Percentiles rank a stretch among this genome's conserved stretches.
phyloP scores from a whole-genome alignment of 1,140 invertebrate genomes.

The Agrilus planipennis region DNA sequence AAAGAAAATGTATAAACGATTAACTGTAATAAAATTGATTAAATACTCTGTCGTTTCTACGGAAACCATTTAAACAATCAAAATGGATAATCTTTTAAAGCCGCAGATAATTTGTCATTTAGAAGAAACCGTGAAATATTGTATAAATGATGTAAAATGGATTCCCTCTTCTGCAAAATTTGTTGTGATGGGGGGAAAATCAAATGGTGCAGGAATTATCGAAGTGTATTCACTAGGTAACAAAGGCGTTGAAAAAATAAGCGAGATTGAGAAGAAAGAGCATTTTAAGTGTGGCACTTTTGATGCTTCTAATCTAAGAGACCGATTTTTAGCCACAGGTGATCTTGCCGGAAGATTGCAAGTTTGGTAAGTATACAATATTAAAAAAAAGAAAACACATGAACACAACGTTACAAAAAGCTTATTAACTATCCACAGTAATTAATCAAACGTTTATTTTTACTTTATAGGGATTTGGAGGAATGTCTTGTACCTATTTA shows the following conservation, averaged over 20 bases:
- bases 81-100: conserved; percentile 50
- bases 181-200: conserved; percentile 72
- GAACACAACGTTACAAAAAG: too few relatives aligned
- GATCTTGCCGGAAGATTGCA: conserved; percentile 80
- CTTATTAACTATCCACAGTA: neutral
- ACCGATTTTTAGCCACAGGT: conserved; percentile 76
- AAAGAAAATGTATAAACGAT: too few relatives aligned
- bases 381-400: too few relatives aligned
- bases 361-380: conserved; percentile 60
- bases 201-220: conserved; percentile 71
- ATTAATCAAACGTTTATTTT: neutral
- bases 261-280: conserved; percentile 62
- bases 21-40: too few relatives aligned
- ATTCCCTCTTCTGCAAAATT: conserved; percentile 88
- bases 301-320: conserved; percentile 67
- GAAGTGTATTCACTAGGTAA: conserved; percentile 77
- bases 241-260: conserved; percentile 57
- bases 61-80: too few relatives aligned
- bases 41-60: too few relatives aligned
- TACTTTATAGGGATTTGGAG: conserved; percentile 65
- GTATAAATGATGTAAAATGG: conserved; percentile 88
- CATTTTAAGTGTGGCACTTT: conserved; percentile 92
- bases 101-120: conserved; percentile 84
- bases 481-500: conserved; percentile 61
- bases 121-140: conserved; percentile 74